These are phyloP conservation scores for Limulus polyphemus DNA, from an alignment of 2,888 invertebrate species.

Conservation along the genomic window DNA sequence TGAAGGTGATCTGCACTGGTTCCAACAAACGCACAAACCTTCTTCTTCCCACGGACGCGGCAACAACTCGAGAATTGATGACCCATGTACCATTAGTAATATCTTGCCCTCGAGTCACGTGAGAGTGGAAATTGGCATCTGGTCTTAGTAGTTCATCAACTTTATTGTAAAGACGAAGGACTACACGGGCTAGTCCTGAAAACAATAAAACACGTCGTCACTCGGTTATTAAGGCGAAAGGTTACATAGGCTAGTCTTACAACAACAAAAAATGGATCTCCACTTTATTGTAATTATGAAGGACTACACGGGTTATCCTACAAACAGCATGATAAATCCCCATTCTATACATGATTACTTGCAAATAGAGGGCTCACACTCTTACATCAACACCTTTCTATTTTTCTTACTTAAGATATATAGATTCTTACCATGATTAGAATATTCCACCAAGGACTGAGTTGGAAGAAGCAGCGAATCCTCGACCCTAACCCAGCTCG, in stretches of 20 bases:
- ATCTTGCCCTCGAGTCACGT: slow-evolving; percentile 6
- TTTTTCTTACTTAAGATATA: no score
- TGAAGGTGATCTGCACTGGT: slow-evolving; percentile 59
- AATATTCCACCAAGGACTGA: slow-evolving; percentile 56
- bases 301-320: no score
- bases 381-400: no score
- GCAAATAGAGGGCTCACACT: no score
- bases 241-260: not conserved
- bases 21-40: slow-evolving; percentile 54
- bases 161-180: slow-evolving; percentile 79
- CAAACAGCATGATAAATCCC: no score
- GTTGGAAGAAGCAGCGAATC: slow-evolving; percentile 62
- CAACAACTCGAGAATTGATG: slow-evolving; percentile 19
- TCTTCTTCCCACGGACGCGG: slow-evolving; percentile 14
- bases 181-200: slow-evolving; percentile 61
- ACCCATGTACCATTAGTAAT: slow-evolving; percentile 25
- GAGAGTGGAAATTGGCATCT: slow-evolving; percentile 6
- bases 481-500: slow-evolving; percentile 43
- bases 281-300: no score
- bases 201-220: slow-evolving; percentile 1
- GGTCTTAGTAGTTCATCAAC: slow-evolving; percentile 59
- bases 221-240: not conserved
- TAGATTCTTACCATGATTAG: slow-evolving; percentile 23
- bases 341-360: no score
- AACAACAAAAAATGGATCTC: no score